phyloP scores from a whole-genome alignment of 2,113 vertebrate species.

The Neogale vison region DNA sequence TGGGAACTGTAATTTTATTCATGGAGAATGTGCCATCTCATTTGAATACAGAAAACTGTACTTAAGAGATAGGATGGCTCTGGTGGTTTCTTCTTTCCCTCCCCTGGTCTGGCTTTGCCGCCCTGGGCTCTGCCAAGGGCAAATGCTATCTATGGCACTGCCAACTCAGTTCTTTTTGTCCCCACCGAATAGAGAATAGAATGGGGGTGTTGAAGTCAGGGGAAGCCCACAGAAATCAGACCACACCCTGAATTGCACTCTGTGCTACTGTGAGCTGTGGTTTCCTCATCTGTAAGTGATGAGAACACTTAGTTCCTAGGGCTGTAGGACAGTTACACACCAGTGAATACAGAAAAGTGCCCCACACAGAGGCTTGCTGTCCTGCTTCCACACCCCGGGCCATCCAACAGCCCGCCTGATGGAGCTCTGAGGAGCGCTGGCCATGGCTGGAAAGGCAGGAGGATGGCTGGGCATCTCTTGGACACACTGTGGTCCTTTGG shows the following conservation, averaged over 20 bases:
- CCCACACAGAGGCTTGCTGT: not conserved
- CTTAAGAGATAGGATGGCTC: conserved; percentile 70
- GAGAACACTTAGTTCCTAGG: not conserved
- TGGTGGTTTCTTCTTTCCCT: not conserved
- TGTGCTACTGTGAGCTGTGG: not conserved
- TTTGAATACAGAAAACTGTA: conserved; percentile 82
- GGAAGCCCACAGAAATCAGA: not conserved
- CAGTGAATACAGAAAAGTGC: fast-evolving
- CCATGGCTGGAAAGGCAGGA: not conserved
- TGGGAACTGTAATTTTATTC: conserved; percentile 84
- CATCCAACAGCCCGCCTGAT: not conserved
- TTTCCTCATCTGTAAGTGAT: not conserved
- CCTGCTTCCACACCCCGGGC: not conserved
- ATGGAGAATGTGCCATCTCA: conserved; percentile 79
- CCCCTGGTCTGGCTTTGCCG: not conserved
- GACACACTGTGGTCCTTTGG: not conserved
- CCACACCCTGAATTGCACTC: not conserved
- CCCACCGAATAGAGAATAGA: not conserved
- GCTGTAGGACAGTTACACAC: not conserved
- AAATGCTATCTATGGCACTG: fast-evolving
- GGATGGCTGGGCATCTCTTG: not conserved
- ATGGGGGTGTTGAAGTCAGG: not conserved
- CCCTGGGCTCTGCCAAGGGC: not conserved
- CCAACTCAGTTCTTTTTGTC: not conserved
- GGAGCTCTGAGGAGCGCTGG: not conserved